Percentiles rank a stretch among this genome's conserved stretches.
phyloP scores from a whole-genome alignment of 2,888 invertebrate genomes.

The Neoitamus cyanurus region DNA sequence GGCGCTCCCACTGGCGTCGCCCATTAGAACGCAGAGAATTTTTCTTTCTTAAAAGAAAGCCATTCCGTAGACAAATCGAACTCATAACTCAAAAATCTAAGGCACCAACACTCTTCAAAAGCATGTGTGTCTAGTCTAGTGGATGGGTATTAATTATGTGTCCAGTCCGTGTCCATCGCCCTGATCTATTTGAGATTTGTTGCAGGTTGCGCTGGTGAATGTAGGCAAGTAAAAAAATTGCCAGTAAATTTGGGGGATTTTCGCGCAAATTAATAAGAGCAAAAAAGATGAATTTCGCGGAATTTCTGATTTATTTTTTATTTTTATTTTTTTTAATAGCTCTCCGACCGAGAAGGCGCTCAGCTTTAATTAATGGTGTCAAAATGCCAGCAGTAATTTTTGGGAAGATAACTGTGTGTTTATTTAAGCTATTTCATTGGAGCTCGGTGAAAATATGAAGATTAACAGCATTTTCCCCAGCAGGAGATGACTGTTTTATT shows the following conservation, averaged over 20 bases:
- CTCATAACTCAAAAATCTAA: background rate
- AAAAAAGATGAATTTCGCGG: background rate
- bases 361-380: background rate
- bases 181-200: background rate
- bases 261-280: background rate
- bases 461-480: background rate
- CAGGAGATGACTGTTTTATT: slow-evolving; percentile 1
- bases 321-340: background rate
- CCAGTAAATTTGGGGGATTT: background rate
- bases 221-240: background rate
- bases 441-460: background rate
- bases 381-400: background rate
- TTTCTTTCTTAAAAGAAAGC: background rate
- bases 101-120: background rate
- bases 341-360: background rate
- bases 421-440: background rate
- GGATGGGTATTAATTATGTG: background rate
- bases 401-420: background rate
- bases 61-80: background rate
- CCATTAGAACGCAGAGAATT: background rate
- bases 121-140: background rate
- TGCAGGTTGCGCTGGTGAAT: background rate
- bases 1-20: background rate
- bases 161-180: background rate
- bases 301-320: background rate